phyloP scores from a whole-genome alignment of 2,797 vertebrate genomes.

The Thripadectes ignobilis region DNA sequence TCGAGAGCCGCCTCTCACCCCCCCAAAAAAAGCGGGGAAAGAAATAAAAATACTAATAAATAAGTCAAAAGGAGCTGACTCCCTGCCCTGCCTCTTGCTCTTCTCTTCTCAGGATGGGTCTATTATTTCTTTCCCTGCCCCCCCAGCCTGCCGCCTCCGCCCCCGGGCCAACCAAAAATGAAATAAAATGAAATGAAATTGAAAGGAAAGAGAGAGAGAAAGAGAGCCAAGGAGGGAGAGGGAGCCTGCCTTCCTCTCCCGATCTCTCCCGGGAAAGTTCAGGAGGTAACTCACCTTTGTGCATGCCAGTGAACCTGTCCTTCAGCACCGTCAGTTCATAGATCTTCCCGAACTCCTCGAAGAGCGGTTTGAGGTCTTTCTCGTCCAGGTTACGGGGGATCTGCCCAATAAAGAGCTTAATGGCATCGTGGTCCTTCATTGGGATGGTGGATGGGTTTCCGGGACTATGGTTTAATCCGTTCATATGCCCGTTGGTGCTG shows the following conservation, averaged over 20 bases:
- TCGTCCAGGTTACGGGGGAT: slow-evolving; percentile 99
- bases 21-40: background rate
- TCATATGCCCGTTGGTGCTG: slow-evolving; percentile 96
- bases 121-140: slow-evolving; percentile 52
- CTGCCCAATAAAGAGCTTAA: slow-evolving; percentile 99
- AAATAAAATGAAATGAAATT: slow-evolving; percentile 62
- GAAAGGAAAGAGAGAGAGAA: slow-evolving; percentile 49
- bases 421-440: slow-evolving; percentile 99
- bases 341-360: slow-evolving; percentile 99
- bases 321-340: slow-evolving; percentile 99
- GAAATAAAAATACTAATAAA: background rate
- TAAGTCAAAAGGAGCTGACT: background rate
- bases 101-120: slow-evolving; percentile 10
- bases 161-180: slow-evolving; percentile 59
- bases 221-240: background rate
- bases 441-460: slow-evolving; percentile 97
- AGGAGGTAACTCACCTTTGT: slow-evolving; percentile 91
- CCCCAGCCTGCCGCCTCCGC: slow-evolving; percentile 36
- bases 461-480: slow-evolving; percentile 99
- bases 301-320: slow-evolving; percentile 99
- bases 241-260: slow-evolving; percentile 6
- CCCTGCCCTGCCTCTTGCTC: slow-evolving; percentile 38
- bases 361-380: slow-evolving; percentile 98
- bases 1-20: background rate
- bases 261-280: slow-evolving; percentile 76